phyloP scores from a whole-genome alignment of 2,797 vertebrate genomes.

The Eulemur mongoz region DNA sequence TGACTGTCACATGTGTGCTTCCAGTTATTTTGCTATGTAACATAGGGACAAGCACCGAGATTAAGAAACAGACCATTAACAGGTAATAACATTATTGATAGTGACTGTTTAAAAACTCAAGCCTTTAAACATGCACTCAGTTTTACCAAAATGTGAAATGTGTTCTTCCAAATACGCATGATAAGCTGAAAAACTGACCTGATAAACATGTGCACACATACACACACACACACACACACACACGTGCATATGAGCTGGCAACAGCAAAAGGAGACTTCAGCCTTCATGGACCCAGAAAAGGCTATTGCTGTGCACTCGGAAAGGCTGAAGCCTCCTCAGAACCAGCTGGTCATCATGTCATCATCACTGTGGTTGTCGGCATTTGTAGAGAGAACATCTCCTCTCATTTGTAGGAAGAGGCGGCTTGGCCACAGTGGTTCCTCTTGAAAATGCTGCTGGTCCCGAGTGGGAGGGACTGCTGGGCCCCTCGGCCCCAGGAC shows the following conservation, averaged over 20 bases:
- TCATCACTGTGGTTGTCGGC: background rate
- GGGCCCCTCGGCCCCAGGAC: too few species aligned
- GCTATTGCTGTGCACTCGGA: background rate
- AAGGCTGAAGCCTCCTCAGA: background rate
- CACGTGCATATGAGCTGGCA: too few species aligned
- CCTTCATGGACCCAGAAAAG: background rate
- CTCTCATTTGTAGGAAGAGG: background rate
- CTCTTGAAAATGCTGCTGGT: constrained; percentile 24
- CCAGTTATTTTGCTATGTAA: background rate
- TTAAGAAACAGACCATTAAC: background rate
- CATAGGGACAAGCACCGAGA: background rate
- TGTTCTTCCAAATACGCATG: background rate
- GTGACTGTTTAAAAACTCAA: background rate
- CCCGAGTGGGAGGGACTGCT: background rate
- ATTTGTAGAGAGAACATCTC: constrained; percentile 32
- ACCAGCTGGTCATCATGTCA: background rate
- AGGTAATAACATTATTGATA: background rate
- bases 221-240: rapidly evolving
- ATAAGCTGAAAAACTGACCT: too few species aligned
- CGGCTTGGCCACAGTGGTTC: background rate
- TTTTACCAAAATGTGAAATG: background rate
- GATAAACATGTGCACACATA: rapidly evolving
- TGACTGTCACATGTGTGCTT: background rate
- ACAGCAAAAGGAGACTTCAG: background rate
- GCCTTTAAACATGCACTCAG: background rate